These are phyloP conservation scores for Pseudomyrmex gracilis DNA, from an alignment of 1,140 invertebrate genomes.

Conservation along the genomic window DNA sequence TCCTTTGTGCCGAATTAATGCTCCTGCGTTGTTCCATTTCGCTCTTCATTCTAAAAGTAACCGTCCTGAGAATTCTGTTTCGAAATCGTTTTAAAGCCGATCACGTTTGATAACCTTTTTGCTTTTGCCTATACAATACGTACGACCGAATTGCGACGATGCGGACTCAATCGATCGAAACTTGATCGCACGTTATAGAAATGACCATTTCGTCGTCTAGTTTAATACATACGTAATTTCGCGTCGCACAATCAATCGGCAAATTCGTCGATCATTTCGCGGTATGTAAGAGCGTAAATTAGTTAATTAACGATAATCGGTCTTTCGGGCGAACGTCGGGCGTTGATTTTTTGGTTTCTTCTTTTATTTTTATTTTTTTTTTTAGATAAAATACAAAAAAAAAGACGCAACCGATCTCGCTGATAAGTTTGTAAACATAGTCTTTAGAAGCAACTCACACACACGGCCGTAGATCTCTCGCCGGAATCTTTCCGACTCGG, in stretches of 20 bases:
- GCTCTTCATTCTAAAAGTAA: constrained; percentile 66
- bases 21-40: constrained; percentile 49
- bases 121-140: constrained; percentile 11
- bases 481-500: constrained; percentile 1
- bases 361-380: not conserved
- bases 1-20: constrained; percentile 55
- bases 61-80: constrained; percentile 64
- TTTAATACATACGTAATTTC: constrained; percentile 27
- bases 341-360: not conserved
- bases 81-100: constrained; percentile 3
- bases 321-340: not conserved
- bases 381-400: not conserved
- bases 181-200: not conserved
- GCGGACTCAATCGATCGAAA: constrained; percentile 19
- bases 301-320: constrained; percentile 6
- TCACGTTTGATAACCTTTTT: constrained; percentile 4
- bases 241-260: constrained; percentile 70
- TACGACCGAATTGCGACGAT: not conserved
- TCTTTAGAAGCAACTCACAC: constrained; percentile 30
- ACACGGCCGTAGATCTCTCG: constrained; percentile 37
- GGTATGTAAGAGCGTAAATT: constrained; percentile 34
- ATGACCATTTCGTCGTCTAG: not conserved
- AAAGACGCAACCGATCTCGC: not conserved
- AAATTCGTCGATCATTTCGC: constrained; percentile 36
- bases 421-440: constrained; percentile 36